A percentile compares a stretch with the other conserved stretches of the same genome.
These are phyloP conservation scores for Gadus macrocephalus DNA, from an alignment of 2,113 vertebrate species.

Conservation along the genomic window DNA sequence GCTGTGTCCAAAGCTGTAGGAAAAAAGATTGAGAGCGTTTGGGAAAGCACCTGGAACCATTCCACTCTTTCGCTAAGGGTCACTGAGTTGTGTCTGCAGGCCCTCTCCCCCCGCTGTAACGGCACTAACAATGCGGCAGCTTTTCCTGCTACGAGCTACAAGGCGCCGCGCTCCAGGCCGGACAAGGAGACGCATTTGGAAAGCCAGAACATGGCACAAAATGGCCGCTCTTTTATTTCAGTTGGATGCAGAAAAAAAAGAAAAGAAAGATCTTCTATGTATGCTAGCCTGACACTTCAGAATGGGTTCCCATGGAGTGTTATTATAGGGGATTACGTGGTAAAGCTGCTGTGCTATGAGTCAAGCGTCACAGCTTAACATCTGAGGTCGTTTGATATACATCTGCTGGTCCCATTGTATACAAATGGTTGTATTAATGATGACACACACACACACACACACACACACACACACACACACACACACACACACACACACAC, in stretches of 20 bases:
- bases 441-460: background rate
- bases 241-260: constrained; percentile 21
- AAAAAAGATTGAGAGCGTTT: constrained; percentile 55
- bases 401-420: background rate
- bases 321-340: background rate
- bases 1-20: constrained; percentile 58
- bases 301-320: background rate
- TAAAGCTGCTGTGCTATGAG: too few relatives aligned
- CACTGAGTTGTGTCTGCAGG: constrained; percentile 75
- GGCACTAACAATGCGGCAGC: constrained; percentile 61
- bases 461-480: background rate
- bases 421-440: background rate
- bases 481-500: background rate
- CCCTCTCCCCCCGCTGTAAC: constrained; percentile 65
- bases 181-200: constrained; percentile 47
- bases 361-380: too few relatives aligned
- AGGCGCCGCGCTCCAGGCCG: constrained; percentile 29
- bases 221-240: constrained; percentile 43
- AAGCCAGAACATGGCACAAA: constrained; percentile 45
- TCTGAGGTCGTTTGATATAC: background rate
- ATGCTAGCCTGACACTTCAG: background rate
- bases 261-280: constrained; percentile 10
- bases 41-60: constrained; percentile 76
- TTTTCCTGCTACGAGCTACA: constrained; percentile 52
- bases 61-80: constrained; percentile 71